Evolutionary conservation across 2,113 vertebrate genomes (phyloP), one percentile per base, ranked within the genome.

Genomic region (Hippolais icterina): DNA sequence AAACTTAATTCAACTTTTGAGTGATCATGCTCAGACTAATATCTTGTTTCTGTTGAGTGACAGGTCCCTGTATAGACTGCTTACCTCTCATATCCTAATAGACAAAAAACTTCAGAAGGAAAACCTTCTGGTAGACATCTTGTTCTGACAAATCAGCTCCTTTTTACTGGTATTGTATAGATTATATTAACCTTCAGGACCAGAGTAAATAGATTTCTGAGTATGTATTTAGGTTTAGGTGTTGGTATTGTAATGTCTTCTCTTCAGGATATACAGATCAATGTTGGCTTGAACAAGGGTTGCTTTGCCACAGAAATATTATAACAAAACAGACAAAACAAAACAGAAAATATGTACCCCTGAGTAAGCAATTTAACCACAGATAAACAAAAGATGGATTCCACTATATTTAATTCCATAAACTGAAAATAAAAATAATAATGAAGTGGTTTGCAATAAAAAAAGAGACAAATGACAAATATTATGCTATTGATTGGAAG

Each of bases 401-500:
- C 93, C 81, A 92, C 69, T 82, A 89, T 94, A 86, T 92, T 81
- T 89, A 61, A 66, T 91, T 93, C 72, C 71, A 95, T 95, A 97
- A 97, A 96, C 89, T 93, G 86, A 97, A 96, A 96, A 97, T 87
- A 96, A 96, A 97, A 96, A 95, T 96, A 96, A 97, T 93, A 97
- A 97, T 93, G 83, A 95, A 95, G 68, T 92, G n/a, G 65, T 93
- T 79, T 92, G 50, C 94, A 97, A 97, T 95, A 97, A 90, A 97
- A 97, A 87, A 96, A 96, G 71, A 95, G 96, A 96, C 28, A 97
- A 94, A 90, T 96, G 97, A 88, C 80, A 95, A 96, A 96, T 95
- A 96, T 95, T 72, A 66, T 61, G 46, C 27, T 97, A 95, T 97
- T 97, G 97, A 97, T 97, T 98, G 80, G 35, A 96, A 97, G 72